phyloP scores from a whole-genome alignment of 2,888 invertebrate species.

The Volucella inanis region DNA sequence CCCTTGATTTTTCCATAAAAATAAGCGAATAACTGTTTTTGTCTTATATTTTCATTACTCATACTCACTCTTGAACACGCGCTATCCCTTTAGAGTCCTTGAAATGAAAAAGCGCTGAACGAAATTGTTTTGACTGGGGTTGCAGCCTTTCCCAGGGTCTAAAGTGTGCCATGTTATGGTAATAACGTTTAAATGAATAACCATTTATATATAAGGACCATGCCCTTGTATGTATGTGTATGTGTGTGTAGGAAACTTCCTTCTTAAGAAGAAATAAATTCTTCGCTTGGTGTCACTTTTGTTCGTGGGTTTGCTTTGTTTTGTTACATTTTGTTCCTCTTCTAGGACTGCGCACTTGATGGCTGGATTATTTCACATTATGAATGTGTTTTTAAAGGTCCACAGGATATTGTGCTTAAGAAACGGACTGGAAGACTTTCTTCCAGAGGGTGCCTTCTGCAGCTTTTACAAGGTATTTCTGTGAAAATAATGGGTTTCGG shows the following conservation, averaged over 20 bases:
- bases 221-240: neutral
- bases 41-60: neutral
- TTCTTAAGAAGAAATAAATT: neutral
- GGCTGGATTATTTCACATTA: conserved; percentile 57
- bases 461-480: too few species aligned
- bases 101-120: conserved; percentile 28
- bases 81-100: conserved; percentile 43
- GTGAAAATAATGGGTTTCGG: too few species aligned
- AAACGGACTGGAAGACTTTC: conserved; percentile 29
- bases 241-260: conserved; percentile 31
- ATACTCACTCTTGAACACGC: too few species aligned
- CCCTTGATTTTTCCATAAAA: conserved; percentile 38
- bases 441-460: conserved; percentile 12
- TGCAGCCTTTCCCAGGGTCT: conserved; percentile 33
- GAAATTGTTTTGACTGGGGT: conserved; percentile 61
- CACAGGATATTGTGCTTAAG: conserved; percentile 34
- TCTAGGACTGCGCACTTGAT: conserved; percentile 56
- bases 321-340: conserved; percentile 34
- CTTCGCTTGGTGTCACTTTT: too few species aligned
- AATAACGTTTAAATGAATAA: conserved; percentile 68
- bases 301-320: neutral
- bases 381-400: conserved; percentile 55
- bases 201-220: conserved; percentile 34
- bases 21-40: conserved; percentile 28
- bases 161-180: conserved; percentile 64